Percentiles rank a stretch among this genome's conserved stretches.
Conservation (phyloP, 2,113 vertebrate species). For the Probosciger aterrimus region DNA sequence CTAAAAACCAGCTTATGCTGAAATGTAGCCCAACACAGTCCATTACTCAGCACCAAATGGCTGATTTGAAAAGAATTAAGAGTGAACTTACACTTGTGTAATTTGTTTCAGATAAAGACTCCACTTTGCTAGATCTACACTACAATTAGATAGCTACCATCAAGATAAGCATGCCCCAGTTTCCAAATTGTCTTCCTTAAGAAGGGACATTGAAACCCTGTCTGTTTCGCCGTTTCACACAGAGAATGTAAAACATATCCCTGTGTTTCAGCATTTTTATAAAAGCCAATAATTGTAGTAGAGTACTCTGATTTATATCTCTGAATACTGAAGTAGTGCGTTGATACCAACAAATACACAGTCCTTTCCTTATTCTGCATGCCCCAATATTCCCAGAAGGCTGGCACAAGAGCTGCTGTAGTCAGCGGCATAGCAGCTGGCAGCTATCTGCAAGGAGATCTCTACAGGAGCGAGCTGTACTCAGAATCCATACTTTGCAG, state of each 20-base stretch:
- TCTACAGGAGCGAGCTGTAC: background rate
- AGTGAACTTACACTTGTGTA: background rate
- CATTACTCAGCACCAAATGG: background rate
- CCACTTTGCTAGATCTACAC: background rate
- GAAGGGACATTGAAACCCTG: background rate
- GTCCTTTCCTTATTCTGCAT: background rate
- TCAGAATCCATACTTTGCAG: background rate
- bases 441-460: background rate
- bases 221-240: background rate
- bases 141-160: background rate
- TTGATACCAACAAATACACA: background rate
- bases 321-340: background rate
- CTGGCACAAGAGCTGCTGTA: background rate
- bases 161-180: background rate
- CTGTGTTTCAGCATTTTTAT: background rate
- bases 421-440: background rate
- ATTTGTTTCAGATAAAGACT: background rate
- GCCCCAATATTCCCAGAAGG: background rate
- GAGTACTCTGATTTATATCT: background rate
- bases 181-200: background rate
- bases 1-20: background rate
- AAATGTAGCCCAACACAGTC: background rate
- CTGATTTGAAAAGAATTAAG: background rate
- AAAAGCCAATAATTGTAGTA: background rate
- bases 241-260: too few relatives aligned